Evolutionary conservation across 2,888 invertebrate species (phyloP).

Genomic region (Magallana nippona): DNA sequence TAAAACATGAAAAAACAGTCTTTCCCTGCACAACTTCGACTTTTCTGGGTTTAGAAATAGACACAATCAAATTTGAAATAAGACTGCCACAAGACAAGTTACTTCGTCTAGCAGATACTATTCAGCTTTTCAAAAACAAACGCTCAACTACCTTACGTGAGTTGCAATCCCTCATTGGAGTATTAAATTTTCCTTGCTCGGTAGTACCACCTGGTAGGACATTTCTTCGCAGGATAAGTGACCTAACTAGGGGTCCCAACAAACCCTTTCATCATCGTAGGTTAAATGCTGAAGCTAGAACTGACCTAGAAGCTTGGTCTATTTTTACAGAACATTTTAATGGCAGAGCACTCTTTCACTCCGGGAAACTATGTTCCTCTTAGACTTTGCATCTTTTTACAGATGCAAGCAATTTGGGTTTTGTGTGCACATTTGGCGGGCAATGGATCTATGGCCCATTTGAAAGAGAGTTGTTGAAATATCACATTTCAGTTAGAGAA

Average conservation of each 20-base stretch:
- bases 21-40: not conserved
- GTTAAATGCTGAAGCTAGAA: not conserved
- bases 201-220: slow-evolving; percentile 42
- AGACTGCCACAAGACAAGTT: slow-evolving; percentile 51
- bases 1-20: not conserved
- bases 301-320: slow-evolving; percentile 37
- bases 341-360: slow-evolving; percentile 24
- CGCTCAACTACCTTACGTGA: slow-evolving; percentile 43
- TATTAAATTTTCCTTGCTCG: slow-evolving; percentile 41
- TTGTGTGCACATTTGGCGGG: slow-evolving; percentile 24
- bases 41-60: not conserved
- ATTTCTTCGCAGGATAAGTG: slow-evolving; percentile 53
- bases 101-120: slow-evolving; percentile 15
- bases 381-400: slow-evolving; percentile 25
- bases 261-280: slow-evolving; percentile 39
- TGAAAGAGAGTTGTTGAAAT: slow-evolving; percentile 20
- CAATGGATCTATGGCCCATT: slow-evolving; percentile 43
- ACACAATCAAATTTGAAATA: slow-evolving; percentile 18
- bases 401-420: slow-evolving; percentile 45
- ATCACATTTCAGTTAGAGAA: not conserved
- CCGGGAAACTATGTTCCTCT: slow-evolving; percentile 1
- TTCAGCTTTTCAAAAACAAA: not conserved
- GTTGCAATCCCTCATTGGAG: slow-evolving; percentile 47
- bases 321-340: slow-evolving; percentile 38
- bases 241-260: slow-evolving; percentile 49